phyloP scores from a whole-genome alignment of 2,888 invertebrate genomes.

The Alsophila aescularia region DNA sequence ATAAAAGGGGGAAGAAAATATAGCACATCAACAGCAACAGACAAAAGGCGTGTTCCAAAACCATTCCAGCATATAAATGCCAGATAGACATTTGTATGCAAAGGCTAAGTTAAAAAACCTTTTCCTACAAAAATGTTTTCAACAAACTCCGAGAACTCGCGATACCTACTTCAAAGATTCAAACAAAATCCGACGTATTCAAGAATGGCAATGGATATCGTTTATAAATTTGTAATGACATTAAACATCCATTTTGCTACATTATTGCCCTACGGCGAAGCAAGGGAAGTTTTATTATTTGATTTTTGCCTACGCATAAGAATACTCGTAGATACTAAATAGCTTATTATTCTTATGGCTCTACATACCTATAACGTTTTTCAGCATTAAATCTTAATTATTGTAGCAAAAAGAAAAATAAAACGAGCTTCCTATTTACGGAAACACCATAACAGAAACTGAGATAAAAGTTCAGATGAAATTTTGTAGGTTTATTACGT shows the following conservation, averaged over 20 bases:
- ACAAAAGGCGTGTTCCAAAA: constrained; percentile 3
- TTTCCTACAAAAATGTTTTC: neutral
- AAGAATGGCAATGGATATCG: too few relatives aligned
- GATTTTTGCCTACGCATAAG: too few relatives aligned
- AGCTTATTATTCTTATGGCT: neutral
- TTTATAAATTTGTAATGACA: too few relatives aligned
- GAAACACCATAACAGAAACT: neutral
- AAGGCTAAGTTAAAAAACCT: neutral
- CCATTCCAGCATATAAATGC: constrained; percentile 2
- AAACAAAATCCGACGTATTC: too few relatives aligned
- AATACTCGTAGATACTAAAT: too few relatives aligned
- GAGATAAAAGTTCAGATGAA: neutral
- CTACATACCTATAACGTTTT: too few relatives aligned
- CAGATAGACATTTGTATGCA: constrained; percentile 5
- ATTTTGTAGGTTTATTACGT: neutral
- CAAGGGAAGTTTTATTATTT: too few relatives aligned
- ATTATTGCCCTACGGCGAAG: too few relatives aligned
- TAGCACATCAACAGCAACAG: constrained; percentile 37
- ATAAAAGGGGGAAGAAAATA: constrained; percentile 23
- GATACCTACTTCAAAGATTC: neutral
- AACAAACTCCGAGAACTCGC: too few relatives aligned
- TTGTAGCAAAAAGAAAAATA: neutral
- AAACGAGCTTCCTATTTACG: too few relatives aligned
- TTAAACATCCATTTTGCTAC: too few relatives aligned
- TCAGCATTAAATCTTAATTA: too few relatives aligned